phyloP scores from a whole-genome alignment of 2,888 invertebrate genomes.

The Patella depressa region DNA sequence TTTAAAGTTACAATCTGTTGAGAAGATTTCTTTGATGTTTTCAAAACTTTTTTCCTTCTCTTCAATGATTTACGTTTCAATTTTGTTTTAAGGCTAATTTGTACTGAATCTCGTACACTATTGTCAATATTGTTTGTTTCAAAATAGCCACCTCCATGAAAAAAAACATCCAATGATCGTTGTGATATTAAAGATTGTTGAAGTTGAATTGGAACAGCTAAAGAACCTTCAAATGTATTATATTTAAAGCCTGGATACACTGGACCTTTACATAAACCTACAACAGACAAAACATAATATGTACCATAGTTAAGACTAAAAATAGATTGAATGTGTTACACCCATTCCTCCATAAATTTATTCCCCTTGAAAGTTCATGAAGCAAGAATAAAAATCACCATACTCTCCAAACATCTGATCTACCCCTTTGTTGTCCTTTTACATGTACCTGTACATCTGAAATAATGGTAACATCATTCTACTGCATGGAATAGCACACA shows the following conservation, averaged over 20 bases:
- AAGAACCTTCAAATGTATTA: constrained; percentile 48
- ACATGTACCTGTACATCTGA: no score
- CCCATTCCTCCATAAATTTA: background rate
- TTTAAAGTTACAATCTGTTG: no score
- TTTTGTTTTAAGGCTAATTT: background rate
- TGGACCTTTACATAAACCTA: constrained; percentile 60
- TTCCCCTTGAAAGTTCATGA: background rate
- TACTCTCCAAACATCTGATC: no score
- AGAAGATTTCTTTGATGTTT: no score
- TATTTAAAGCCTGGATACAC: constrained; percentile 60
- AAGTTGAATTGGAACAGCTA: constrained; percentile 36
- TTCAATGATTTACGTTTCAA: no score
- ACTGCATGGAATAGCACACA: no score
- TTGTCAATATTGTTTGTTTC: constrained; percentile 19
- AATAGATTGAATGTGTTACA: background rate
- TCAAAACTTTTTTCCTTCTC: no score
- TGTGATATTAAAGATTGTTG: background rate
- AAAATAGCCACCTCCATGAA: constrained; percentile 55
- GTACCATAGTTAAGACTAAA: background rate
- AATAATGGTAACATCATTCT: no score
- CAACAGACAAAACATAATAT: constrained; percentile 24
- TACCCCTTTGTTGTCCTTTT: no score
- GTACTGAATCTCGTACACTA: background rate
- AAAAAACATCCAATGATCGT: constrained; percentile 36
- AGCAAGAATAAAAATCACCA: background rate